phyloP scores from a whole-genome alignment of 2,888 invertebrate species.

The Scaptomyza polygonia region DNA sequence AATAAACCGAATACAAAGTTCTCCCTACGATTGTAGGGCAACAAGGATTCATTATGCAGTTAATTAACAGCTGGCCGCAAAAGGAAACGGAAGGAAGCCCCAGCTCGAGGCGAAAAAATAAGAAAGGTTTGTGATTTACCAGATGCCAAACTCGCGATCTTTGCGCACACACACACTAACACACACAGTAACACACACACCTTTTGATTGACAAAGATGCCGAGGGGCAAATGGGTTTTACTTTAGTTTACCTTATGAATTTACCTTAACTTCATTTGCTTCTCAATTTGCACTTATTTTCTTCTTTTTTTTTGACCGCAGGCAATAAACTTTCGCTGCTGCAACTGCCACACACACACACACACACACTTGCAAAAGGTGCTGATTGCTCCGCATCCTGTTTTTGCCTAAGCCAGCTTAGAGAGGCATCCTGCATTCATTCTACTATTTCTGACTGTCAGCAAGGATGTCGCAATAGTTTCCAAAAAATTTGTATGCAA shows the following conservation, averaged over 20 bases:
- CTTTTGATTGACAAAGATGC: conserved; percentile 67
- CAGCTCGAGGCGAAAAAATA: conserved; percentile 26
- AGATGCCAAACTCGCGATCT: conserved; percentile 61
- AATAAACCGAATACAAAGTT: no score
- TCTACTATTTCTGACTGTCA: conserved; percentile 63
- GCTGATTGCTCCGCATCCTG: conserved; percentile 34
- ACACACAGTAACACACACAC: no score
- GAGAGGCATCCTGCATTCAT: conserved; percentile 53
- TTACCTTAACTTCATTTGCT: conserved; percentile 4
- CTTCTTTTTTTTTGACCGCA: conserved; percentile 40
- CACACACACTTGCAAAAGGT: neutral
- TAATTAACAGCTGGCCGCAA: conserved; percentile 76
- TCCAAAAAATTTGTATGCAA: conserved; percentile 80
- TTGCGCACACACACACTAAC: conserved; percentile 1
- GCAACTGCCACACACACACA: conserved; percentile 1
- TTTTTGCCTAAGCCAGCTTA: conserved; percentile 68
- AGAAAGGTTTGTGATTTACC: conserved; percentile 11
- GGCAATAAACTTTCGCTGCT: conserved; percentile 57
- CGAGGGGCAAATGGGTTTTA: conserved; percentile 40
- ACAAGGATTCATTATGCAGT: conserved; percentile 59
- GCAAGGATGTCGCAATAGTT: conserved; percentile 74
- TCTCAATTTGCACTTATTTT: conserved; percentile 45
- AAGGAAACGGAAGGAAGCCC: conserved; percentile 67
- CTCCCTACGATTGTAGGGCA: neutral
- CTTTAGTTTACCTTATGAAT: conserved; percentile 2